Evolutionary conservation across 2,888 invertebrate genomes (phyloP).

Genomic region (Bellardia bayeri): DNA sequence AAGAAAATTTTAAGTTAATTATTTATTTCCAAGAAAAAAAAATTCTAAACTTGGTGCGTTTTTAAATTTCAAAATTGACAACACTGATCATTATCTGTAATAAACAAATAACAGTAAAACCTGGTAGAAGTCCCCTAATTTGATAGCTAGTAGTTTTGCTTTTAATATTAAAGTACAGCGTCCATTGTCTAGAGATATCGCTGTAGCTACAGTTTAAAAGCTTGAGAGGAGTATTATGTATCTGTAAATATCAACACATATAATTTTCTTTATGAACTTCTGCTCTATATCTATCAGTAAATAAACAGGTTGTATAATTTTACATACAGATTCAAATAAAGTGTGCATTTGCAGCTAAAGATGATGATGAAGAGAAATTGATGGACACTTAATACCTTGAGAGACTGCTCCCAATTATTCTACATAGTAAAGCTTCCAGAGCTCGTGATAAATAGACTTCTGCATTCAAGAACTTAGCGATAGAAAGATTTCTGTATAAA

Average conservation of each 20-base stretch:
- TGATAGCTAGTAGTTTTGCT: background rate
- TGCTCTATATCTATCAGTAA: constrained; percentile 17
- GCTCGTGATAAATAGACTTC: too few relatives aligned
- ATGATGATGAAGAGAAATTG: background rate
- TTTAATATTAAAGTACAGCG: background rate
- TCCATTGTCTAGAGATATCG: background rate
- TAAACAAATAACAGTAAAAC: background rate
- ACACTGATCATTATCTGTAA: too few relatives aligned
- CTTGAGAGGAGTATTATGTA: background rate
- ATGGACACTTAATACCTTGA: background rate
- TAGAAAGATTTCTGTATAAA: too few relatives aligned
- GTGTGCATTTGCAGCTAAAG: too few relatives aligned
- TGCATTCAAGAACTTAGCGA: too few relatives aligned
- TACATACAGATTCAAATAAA: background rate
- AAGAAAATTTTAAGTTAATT: too few relatives aligned
- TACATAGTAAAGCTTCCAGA: background rate
- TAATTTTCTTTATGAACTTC: background rate
- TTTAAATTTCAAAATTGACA: too few relatives aligned
- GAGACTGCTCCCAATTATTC: too few relatives aligned
- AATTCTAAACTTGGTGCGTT: too few relatives aligned
- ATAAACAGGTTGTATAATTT: constrained; percentile 9
- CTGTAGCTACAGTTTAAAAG: background rate
- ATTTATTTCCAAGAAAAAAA: too few relatives aligned
- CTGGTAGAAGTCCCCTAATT: background rate
- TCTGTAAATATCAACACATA: background rate